Evolutionary conservation across 2,888 invertebrate species (phyloP), one percentile per base, ranked within the genome.

Genomic region (Philaethria dido): DNA sequence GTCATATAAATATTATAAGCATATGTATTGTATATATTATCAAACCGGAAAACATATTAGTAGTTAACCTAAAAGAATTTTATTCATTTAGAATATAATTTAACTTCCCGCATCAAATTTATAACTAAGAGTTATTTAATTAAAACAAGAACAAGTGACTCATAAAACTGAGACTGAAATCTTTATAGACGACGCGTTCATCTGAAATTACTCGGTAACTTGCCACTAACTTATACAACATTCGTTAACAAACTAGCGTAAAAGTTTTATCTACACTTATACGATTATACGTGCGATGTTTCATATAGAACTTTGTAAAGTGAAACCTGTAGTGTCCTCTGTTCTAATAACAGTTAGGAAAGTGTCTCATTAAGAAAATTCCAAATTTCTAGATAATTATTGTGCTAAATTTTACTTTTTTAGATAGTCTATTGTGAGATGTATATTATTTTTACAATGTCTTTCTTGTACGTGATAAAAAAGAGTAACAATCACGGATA

Each of bases 91-190:
- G 13, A 50, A 36, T 36, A 45, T 36, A 42, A 66, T 68, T 52
- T 44, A 71, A 63, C 62, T 69, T 54, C 14, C 25, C 68, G 63
- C 57, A 48, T 57, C 63, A 50, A 68, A 62, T 62, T 57, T 55
- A 52, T 47, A 70, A 69, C 68, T 65, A 66, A 44, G 62, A 73
- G 68, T 64, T 72, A 82, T 84, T 85, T 82, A 80, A 84, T 85
- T 84, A 84, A 83, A 84, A 82, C 82, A 82, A 79, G 78, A 77
- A 76, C 79, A 78, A 81, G 80, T 80, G 75, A 81, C 75, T 81
- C 81, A 80, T 85, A 83, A 84, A 85, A 83, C 80, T 81, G 81
- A 82, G 84, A 82, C 79, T 82, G 81, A 80, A 83, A 83, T 84
- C 84, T 84, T 82, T 81, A 83, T 81, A 80, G 77, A 68, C 71